Conservation (phyloP, 2,113 vertebrate species). For the Myotis brandtii region DNA sequence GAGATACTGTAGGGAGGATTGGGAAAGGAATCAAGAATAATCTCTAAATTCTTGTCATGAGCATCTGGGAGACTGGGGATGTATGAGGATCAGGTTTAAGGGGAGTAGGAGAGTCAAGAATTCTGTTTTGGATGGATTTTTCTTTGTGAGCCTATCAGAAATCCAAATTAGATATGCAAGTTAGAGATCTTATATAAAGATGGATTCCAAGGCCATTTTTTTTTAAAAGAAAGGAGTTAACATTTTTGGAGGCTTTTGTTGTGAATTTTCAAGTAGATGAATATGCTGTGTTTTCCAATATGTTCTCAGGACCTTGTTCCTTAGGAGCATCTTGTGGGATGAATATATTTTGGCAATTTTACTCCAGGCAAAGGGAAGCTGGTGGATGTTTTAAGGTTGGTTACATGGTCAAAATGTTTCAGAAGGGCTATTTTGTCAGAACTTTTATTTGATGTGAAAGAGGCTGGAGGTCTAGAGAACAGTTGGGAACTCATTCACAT, state of each 20-base stretch:
- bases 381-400: not conserved
- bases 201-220: not conserved
- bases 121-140: not conserved
- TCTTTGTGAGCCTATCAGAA: not conserved
- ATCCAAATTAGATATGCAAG: not conserved
- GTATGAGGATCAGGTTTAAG: not conserved
- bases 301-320: not conserved
- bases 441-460: slow-evolving; percentile 14
- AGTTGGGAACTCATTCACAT: slow-evolving; percentile 45
- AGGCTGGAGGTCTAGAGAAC: slow-evolving; percentile 38
- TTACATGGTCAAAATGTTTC: slow-evolving; percentile 17
- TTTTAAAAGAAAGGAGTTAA: slow-evolving; percentile 20
- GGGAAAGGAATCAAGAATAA: not conserved
- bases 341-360: not conserved
- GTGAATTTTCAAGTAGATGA: slow-evolving; percentile 46
- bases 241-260: slow-evolving; percentile 12
- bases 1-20: not conserved
- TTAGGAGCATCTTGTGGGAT: not conserved
- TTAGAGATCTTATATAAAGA: not conserved
- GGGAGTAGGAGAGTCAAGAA: not conserved
- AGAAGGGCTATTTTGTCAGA: slow-evolving; percentile 42
- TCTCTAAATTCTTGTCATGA: not conserved
- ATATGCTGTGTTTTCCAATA: not conserved
- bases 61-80: not conserved
- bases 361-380: not conserved